Base-by-base conservation (phyloP, 2,113 vertebrate genomes). In the Elachura formosa region DNA sequence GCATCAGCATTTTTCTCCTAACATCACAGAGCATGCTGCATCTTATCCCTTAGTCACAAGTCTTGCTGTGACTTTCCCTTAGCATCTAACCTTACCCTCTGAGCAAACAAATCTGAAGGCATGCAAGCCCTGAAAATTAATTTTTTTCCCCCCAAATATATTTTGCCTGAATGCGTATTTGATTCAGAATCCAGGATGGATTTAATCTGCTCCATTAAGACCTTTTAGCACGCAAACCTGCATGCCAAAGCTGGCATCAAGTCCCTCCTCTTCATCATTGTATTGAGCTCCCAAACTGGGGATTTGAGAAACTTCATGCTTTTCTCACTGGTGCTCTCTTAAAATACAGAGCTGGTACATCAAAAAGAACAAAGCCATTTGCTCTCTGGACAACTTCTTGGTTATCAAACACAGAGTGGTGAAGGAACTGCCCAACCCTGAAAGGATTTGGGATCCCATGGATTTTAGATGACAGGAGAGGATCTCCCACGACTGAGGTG, bases 31-130 rank as follows among this genome's bases (percentile, higher is more conserved):
- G 83, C 54, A 76, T 48, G 40, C 31, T 52, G 61, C 72, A 73
- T 77, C 52, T 66, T 83, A 87, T 20, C 77, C 52, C 68, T 88
- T 78, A 89, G 91, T 93, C 84, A 95, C 90, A 86, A 91, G 78
- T 45, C 79, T 96, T 36, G 24, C 62, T 84, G 59, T 79, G 94
- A 93, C 76, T 96, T 91, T 56, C n/a, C 73, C 85, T 93, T 61
- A 52, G 72, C 71, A 48, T 85, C 84, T 85, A 75, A 55, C 56
- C 63, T 54, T 95, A 71, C 68, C 41, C 74, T 93, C 56, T 40
- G 86, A 51, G 93, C 83, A 95, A 97, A 94, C 58, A 94, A 96
- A 95, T 31, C 38, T 17, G 10, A 78, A 89, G 67, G 90, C 90
- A 58, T 68, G 41, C 34, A 95, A 87, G 49, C 80, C 49, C 34